phyloP scores from a whole-genome alignment of 2,888 invertebrate genomes.

The Deroplatys truncata region DNA sequence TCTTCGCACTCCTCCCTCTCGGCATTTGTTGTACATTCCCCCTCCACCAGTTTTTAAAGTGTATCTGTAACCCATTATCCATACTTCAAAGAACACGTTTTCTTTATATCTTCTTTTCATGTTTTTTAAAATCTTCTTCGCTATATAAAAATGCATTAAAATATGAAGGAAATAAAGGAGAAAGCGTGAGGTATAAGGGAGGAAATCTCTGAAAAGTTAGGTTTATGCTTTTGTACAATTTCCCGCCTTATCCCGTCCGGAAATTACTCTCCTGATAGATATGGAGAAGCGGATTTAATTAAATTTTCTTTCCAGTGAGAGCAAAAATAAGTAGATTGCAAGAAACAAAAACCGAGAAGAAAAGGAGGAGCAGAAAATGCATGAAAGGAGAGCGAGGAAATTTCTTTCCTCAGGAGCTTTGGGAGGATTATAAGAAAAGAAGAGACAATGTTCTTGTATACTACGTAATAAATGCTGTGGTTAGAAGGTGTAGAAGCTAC shows the following conservation, averaged over 20 bases:
- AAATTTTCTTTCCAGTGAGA: constrained; percentile 22
- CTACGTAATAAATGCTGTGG: background rate
- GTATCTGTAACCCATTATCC: background rate
- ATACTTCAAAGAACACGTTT: background rate
- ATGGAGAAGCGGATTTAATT: constrained; percentile 27
- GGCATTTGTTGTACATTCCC: background rate
- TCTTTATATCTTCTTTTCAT: background rate
- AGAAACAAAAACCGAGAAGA: constrained; percentile 3
- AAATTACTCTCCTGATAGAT: constrained; percentile 28
- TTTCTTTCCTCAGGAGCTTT: background rate
- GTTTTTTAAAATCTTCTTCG: background rate
- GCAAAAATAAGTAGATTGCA: constrained; percentile 23
- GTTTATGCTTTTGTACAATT: background rate
- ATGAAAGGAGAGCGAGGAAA: background rate
- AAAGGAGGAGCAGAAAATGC: background rate
- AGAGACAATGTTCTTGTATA: background rate
- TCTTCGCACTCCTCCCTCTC: background rate
- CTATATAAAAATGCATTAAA: background rate
- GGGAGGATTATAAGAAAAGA: background rate
- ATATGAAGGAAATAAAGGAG: background rate
- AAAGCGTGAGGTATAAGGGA: background rate
- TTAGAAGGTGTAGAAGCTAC: background rate
- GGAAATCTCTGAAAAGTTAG: background rate
- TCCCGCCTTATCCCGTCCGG: constrained; percentile 22
- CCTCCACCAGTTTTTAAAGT: background rate